A percentile compares a stretch with the other conserved stretches of the same genome.
phyloP scores from a whole-genome alignment of 2,113 vertebrate genomes.

The Hypanus sabinus region DNA sequence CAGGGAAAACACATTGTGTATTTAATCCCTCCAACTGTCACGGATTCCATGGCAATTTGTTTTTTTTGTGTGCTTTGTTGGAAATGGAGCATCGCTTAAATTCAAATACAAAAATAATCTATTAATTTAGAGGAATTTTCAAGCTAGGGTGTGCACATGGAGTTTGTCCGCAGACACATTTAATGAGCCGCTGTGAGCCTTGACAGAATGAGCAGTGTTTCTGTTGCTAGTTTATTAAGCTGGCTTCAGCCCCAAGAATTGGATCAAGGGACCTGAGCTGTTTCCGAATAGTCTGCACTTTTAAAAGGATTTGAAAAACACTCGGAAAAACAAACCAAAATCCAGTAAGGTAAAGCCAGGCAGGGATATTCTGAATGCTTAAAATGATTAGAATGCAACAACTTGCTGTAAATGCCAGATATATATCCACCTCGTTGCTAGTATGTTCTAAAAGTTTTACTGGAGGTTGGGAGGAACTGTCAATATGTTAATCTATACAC shows the following conservation, averaged over 20 bases:
- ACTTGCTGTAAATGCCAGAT: background rate
- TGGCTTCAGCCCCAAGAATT: background rate
- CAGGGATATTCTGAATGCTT: background rate
- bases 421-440: too few relatives aligned
- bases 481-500: background rate
- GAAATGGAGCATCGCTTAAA: too few relatives aligned
- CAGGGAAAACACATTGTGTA: too few relatives aligned
- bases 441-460: background rate
- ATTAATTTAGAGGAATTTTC: background rate
- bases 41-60: too few relatives aligned
- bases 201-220: background rate
- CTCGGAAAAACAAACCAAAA: background rate
- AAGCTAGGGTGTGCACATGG: background rate
- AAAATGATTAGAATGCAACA: background rate
- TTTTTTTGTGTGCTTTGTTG: too few relatives aligned
- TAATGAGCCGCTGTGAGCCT: background rate
- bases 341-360: background rate
- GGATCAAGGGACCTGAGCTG: background rate
- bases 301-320: background rate
- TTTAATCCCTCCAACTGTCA: too few relatives aligned
- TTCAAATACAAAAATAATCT: background rate
- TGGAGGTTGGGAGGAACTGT: background rate
- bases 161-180: background rate
- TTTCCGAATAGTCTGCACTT: background rate
- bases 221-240: background rate